Conservation (phyloP, 1,140 invertebrate genomes). For the Tenebrio molitor region DNA sequence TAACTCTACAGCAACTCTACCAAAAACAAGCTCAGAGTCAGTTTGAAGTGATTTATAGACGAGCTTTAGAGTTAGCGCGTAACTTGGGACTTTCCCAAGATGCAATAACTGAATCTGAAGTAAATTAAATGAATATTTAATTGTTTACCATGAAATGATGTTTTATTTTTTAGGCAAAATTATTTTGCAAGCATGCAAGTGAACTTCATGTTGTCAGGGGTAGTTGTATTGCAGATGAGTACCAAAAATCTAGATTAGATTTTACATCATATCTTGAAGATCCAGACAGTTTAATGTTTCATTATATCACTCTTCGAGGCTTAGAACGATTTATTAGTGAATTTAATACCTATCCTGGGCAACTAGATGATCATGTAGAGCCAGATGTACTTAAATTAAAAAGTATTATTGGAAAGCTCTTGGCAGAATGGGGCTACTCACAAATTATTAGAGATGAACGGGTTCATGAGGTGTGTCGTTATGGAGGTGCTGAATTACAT, state of each 20-base stretch:
- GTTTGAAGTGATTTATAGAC: conserved; percentile 83
- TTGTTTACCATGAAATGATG: not conserved
- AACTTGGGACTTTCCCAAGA: conserved; percentile 81
- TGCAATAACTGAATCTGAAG: conserved; percentile 81
- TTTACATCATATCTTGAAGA: conserved; percentile 73
- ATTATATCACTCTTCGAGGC: conserved; percentile 91
- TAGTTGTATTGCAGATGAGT: conserved; percentile 85
- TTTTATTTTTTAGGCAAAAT: conserved; percentile 69
- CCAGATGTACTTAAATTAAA: conserved; percentile 63
- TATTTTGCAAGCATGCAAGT: conserved; percentile 88
- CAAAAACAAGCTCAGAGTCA: conserved; percentile 87
- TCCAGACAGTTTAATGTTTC: conserved; percentile 88
- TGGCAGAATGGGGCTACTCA: conserved; percentile 86
- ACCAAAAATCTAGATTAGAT: conserved; percentile 65
- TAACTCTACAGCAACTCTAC: conserved; percentile 92
- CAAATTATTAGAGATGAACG: conserved; percentile 90
- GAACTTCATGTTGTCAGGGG: conserved; percentile 86
- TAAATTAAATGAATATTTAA: conserved; percentile 45
- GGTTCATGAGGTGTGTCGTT: conserved; percentile 94
- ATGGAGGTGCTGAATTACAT: conserved; percentile 95
- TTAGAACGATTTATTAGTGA: conserved; percentile 92
- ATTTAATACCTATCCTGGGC: conserved; percentile 92
- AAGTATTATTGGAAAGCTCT: conserved; percentile 71
- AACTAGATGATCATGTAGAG: conserved; percentile 83
- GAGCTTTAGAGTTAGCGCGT: conserved; percentile 84